Conservation (phyloP, 53 echinoderm and acorn worm species). For the Paelopatides confundens region DNA sequence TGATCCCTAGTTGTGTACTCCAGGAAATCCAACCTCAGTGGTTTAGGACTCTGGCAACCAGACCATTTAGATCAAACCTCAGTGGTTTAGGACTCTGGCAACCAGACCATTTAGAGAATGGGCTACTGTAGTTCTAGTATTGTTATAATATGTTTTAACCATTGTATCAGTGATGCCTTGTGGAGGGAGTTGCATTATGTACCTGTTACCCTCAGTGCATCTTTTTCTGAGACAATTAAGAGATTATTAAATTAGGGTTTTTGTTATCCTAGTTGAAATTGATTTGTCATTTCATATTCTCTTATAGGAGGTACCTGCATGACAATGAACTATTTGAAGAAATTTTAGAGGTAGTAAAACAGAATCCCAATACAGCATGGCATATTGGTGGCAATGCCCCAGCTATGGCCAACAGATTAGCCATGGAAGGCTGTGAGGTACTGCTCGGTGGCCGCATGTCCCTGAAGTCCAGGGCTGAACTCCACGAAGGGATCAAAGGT, state of each 20-base stretch:
- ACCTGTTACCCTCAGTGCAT: too few species aligned
- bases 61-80: too few species aligned
- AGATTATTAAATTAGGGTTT: too few species aligned
- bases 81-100: too few species aligned
- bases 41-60: too few species aligned
- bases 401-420: slow-evolving; percentile 90
- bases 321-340: slow-evolving; percentile 75
- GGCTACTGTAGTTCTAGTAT: too few species aligned
- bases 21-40: too few species aligned
- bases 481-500: slow-evolving; percentile 79
- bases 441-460: slow-evolving; percentile 80
- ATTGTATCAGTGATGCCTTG: too few species aligned
- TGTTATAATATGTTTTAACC: too few species aligned
- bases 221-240: too few species aligned
- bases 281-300: not conserved
- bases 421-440: slow-evolving; percentile 87
- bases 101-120: too few species aligned
- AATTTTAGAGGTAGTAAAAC: slow-evolving; percentile 62
- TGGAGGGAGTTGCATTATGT: not conserved
- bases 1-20: too few species aligned
- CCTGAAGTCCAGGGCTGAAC: slow-evolving; percentile 51
- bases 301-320: slow-evolving; percentile 76
- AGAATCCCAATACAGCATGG: slow-evolving; percentile 60
- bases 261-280: not conserved
- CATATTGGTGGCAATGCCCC: slow-evolving; percentile 85